Conservation (phyloP, 1,140 invertebrate species). For the Leguminivora glycinivorella region DNA sequence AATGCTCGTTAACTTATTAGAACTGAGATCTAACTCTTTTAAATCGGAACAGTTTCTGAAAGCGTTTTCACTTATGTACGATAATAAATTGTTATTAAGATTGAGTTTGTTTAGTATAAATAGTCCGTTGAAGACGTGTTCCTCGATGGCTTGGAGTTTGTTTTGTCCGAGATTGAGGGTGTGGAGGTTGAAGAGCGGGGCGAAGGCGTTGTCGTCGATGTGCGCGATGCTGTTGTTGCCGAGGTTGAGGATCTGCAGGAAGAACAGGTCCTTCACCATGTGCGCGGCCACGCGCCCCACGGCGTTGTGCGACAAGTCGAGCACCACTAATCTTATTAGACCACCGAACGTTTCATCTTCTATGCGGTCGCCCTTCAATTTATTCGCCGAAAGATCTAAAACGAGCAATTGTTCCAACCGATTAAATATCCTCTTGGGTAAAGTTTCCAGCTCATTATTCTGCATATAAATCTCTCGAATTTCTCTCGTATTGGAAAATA, state of each 20-base stretch:
- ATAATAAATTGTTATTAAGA: conserved; percentile 88
- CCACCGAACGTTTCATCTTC: conserved; percentile 85
- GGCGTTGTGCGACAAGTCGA: conserved; percentile 85
- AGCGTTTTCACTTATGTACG: conserved; percentile 86
- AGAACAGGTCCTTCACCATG: conserved; percentile 89
- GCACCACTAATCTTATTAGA: conserved; percentile 83
- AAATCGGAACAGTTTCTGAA: conserved; percentile 90
- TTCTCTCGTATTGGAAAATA: conserved; percentile 85
- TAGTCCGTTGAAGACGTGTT: conserved; percentile 88
- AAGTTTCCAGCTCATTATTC: conserved; percentile 85
- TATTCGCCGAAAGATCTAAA: conserved; percentile 86
- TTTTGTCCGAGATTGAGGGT: conserved; percentile 89
- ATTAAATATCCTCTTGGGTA: conserved; percentile 85
- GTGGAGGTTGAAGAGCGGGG: conserved; percentile 90
- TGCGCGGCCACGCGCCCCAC: conserved; percentile 82
- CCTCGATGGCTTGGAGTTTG: conserved; percentile 85
- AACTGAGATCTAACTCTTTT: conserved; percentile 90
- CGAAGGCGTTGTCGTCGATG: conserved; percentile 88
- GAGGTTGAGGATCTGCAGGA: conserved; percentile 89
- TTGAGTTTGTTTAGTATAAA: conserved; percentile 89
- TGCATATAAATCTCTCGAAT: conserved; percentile 87
- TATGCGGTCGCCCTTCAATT: conserved; percentile 84
- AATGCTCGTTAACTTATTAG: conserved; percentile 86
- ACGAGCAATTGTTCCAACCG: conserved; percentile 84
- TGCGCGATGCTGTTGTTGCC: conserved; percentile 88